phyloP scores from a whole-genome alignment of 1,140 invertebrate species.

The Coptotermes formosanus region DNA sequence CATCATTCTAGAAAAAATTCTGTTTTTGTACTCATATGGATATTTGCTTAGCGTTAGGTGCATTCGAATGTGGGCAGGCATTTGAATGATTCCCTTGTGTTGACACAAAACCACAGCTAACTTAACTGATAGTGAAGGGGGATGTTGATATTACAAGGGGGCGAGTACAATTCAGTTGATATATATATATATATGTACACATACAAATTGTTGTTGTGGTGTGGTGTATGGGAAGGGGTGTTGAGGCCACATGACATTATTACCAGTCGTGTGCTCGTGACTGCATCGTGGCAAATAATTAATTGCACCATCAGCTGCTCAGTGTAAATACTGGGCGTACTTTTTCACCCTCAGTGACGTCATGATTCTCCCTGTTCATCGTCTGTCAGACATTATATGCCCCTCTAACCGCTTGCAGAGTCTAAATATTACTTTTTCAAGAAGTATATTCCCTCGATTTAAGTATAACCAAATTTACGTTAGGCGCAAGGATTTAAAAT shows the following conservation, averaged over 20 bases:
- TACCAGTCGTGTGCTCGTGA: background rate
- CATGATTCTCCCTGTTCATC: background rate
- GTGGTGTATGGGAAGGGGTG: background rate
- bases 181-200: constrained; percentile 1
- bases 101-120: background rate
- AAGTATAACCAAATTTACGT: background rate
- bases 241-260: background rate
- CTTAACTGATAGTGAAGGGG: background rate
- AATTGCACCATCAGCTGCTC: background rate
- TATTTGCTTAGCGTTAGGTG: background rate
- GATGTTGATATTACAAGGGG: background rate
- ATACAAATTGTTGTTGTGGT: background rate
- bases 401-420: background rate
- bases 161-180: background rate
- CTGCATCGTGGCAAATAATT: background rate
- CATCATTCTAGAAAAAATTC: no score
- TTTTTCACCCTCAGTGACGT: background rate
- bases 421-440: background rate
- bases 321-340: background rate
- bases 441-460: background rate
- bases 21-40: no score
- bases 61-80: background rate
- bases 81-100: background rate
- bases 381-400: background rate
- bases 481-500: no score